Evolutionary conservation across 2,888 invertebrate genomes (phyloP).

Genomic region (Micropterix aruncella): DNA sequence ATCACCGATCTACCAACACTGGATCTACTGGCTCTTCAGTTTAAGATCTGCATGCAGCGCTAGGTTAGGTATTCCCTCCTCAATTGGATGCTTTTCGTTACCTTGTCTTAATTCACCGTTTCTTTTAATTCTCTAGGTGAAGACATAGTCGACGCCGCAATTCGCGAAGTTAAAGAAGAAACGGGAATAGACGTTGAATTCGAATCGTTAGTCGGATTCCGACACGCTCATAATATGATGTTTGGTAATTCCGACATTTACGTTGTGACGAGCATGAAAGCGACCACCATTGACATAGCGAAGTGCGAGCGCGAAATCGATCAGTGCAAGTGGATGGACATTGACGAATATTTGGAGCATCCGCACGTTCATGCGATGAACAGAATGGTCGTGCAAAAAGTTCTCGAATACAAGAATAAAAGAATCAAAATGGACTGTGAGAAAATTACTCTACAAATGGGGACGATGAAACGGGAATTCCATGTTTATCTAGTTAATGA

Average conservation of each 20-base stretch:
- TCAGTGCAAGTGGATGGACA: slow-evolving; percentile 70
- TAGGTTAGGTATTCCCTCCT: no score
- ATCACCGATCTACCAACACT: no score
- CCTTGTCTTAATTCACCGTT: not conserved
- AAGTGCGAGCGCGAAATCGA: slow-evolving; percentile 67
- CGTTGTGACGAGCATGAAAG: slow-evolving; percentile 57
- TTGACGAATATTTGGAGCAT: slow-evolving; percentile 55
- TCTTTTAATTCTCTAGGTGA: slow-evolving; percentile 44
- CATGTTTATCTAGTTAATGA: slow-evolving; percentile 26
- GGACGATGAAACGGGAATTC: slow-evolving; percentile 22
- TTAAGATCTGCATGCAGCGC: no score
- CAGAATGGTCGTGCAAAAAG: slow-evolving; percentile 49
- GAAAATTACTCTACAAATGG: slow-evolving; percentile 25
- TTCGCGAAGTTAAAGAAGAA: slow-evolving; percentile 82
- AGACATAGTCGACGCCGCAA: slow-evolving; percentile 65
- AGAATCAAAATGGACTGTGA: slow-evolving; percentile 43
- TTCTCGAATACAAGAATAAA: slow-evolving; percentile 46
- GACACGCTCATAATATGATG: slow-evolving; percentile 63
- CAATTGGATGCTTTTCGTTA: no score
- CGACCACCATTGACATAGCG: slow-evolving; percentile 44
- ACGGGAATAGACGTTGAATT: slow-evolving; percentile 71
- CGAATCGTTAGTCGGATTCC: slow-evolving; percentile 56
- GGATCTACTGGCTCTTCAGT: no score
- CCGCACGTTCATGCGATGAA: slow-evolving; percentile 61
- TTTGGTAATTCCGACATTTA: slow-evolving; percentile 84